A percentile compares a stretch with the other conserved stretches of the same genome.
Evolutionary conservation across 2,797 vertebrate species (phyloP).

Genomic region (Phrynocephalus guinanensis): DNA sequence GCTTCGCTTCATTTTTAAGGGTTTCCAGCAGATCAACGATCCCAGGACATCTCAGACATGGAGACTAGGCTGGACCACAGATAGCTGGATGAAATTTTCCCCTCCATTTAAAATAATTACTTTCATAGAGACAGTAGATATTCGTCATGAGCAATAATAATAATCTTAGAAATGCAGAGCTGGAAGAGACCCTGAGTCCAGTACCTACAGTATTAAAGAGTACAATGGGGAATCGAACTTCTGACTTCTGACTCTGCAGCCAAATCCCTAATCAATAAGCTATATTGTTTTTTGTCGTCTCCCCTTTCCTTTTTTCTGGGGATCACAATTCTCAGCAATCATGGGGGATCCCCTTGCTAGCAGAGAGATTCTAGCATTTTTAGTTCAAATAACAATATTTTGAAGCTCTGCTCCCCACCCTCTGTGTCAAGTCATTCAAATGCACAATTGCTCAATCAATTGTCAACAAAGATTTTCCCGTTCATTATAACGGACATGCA

Average conservation of each 20-base stretch:
- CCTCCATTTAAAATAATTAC: background rate
- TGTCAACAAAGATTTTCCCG: too few relatives aligned
- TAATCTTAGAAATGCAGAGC: too few relatives aligned
- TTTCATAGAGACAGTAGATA: slow-evolving; percentile 7
- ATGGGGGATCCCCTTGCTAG: too few relatives aligned
- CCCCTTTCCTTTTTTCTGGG: background rate
- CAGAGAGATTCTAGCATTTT: too few relatives aligned
- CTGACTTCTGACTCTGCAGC: too few relatives aligned
- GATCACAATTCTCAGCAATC: too few relatives aligned
- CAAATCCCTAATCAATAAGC: too few relatives aligned
- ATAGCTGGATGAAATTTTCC: background rate
- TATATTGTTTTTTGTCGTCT: background rate
- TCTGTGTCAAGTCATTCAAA: background rate
- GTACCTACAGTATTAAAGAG: too few relatives aligned
- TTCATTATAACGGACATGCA: background rate
- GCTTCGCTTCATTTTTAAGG: slow-evolving; percentile 14
- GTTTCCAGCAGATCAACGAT: background rate
- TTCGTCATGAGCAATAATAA: background rate
- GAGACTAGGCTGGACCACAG: background rate
- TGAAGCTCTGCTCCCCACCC: background rate
- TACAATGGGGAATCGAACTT: too few relatives aligned
- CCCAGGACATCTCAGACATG: background rate
- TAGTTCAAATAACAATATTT: background rate
- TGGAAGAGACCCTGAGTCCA: too few relatives aligned
- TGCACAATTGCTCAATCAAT: background rate